Percentiles rank a stretch among this genome's conserved stretches.
phyloP scores from a whole-genome alignment of 2,888 invertebrate species.

The Octodonta nipae region DNA sequence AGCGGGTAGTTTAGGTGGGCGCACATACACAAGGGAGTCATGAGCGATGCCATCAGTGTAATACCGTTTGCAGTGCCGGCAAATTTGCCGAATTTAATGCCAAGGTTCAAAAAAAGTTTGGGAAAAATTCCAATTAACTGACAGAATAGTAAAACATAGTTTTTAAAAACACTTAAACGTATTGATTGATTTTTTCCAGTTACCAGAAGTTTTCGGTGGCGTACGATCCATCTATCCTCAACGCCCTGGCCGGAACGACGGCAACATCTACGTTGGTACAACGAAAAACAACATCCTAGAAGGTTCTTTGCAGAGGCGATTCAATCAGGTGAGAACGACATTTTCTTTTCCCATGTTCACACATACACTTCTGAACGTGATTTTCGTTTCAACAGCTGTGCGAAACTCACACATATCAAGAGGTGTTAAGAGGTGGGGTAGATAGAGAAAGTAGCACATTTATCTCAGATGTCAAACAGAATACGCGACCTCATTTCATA shows the following conservation, averaged over 20 bases:
- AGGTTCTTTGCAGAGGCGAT: slow-evolving; percentile 77
- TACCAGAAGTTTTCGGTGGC: slow-evolving; percentile 78
- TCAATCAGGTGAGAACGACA: slow-evolving; percentile 49
- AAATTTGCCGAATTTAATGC: too few relatives aligned
- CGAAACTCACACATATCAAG: slow-evolving; percentile 14
- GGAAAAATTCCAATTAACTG: too few relatives aligned
- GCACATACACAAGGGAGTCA: too few relatives aligned
- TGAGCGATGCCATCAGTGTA: too few relatives aligned
- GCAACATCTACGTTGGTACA: slow-evolving; percentile 82
- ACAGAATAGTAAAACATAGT: too few relatives aligned
- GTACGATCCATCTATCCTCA: slow-evolving; percentile 81
- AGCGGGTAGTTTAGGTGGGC: too few relatives aligned
- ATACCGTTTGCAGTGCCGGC: too few relatives aligned
- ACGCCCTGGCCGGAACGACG: slow-evolving; percentile 74
- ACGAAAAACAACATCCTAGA: slow-evolving; percentile 80
- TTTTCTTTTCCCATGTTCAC: neutral
- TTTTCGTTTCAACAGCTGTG: slow-evolving; percentile 10
- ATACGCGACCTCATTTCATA: slow-evolving; percentile 14
- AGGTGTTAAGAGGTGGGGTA: slow-evolving; percentile 17
- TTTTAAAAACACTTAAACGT: too few relatives aligned
- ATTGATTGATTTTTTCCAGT: slow-evolving; percentile 44
- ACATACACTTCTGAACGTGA: neutral
- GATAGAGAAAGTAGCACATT: slow-evolving; percentile 16
- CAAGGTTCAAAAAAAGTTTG: too few relatives aligned
- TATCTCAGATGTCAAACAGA: slow-evolving; percentile 11